Conservation (phyloP, 2,113 vertebrate genomes). For the Caloenas nicobarica region DNA sequence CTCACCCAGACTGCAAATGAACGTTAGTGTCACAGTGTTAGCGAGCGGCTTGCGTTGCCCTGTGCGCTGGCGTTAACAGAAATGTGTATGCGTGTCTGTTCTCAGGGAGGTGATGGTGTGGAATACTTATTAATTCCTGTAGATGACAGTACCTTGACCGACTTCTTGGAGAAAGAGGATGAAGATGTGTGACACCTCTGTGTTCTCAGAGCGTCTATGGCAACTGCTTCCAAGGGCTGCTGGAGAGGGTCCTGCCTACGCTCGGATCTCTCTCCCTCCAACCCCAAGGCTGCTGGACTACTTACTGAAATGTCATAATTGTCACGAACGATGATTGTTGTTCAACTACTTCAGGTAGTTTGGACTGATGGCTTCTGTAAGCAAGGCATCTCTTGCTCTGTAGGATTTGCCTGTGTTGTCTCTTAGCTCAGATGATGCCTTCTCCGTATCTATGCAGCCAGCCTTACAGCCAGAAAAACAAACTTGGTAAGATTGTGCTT, state of each 20-base stretch:
- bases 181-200: slow-evolving; percentile 66
- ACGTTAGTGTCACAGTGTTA: background rate
- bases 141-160: slow-evolving; percentile 83
- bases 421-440: slow-evolving; percentile 19
- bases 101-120: slow-evolving; percentile 91
- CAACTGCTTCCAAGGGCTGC: slow-evolving; percentile 11
- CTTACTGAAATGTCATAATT: background rate
- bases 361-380: background rate
- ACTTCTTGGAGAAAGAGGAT: slow-evolving; percentile 90
- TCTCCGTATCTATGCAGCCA: slow-evolving; percentile 1
- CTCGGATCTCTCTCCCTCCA: background rate
- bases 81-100: slow-evolving; percentile 20
- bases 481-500: slow-evolving; percentile 61
- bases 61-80: background rate
- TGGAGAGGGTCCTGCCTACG: background rate
- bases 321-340: background rate
- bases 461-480: background rate
- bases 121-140: slow-evolving; percentile 92
- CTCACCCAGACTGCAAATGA: background rate
- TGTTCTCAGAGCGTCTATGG: background rate
- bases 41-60: background rate
- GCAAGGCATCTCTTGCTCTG: background rate
- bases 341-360: slow-evolving; percentile 32
- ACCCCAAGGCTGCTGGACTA: slow-evolving; percentile 22
- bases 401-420: slow-evolving; percentile 34